These are phyloP conservation scores for Adrianichthys oophorus DNA, from an alignment of 2,797 vertebrate species.

Conservation along the genomic window DNA sequence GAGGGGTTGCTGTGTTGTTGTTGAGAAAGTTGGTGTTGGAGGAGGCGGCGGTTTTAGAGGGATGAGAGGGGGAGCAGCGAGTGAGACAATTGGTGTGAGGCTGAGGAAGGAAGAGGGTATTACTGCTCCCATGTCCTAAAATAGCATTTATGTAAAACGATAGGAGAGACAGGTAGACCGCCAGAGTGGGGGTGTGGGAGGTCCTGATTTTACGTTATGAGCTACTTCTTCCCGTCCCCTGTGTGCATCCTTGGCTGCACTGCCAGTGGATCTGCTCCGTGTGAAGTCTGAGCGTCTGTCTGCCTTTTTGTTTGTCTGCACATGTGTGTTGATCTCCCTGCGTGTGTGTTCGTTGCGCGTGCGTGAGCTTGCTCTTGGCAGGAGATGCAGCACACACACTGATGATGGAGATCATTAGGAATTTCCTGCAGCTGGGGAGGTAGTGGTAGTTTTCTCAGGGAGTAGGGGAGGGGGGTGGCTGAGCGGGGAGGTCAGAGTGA, in stretches of 20 bases:
- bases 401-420: constrained; percentile 98
- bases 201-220: constrained; percentile 50
- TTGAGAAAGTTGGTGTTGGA: constrained; percentile 36
- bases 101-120: constrained; percentile 58
- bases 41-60: constrained; percentile 54
- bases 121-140: constrained; percentile 74
- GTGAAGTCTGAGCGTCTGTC: constrained; percentile 64
- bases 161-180: constrained; percentile 46
- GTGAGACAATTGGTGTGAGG: constrained; percentile 34
- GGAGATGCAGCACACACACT: constrained; percentile 78
- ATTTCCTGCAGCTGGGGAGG: constrained; percentile 96
- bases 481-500: constrained; percentile 57
- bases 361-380: constrained; percentile 78
- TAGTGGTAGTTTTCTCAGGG: constrained; percentile 50
- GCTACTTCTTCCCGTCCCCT: constrained; percentile 51
- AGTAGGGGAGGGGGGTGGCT: constrained; percentile 53
- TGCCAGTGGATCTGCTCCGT: constrained; percentile 59
- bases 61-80: constrained; percentile 61
- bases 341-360: constrained; percentile 28
- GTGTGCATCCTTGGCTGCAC: constrained; percentile 62
- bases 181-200: constrained; percentile 41
- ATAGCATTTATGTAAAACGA: constrained; percentile 76
- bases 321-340: constrained; percentile 58
- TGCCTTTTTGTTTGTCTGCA: constrained; percentile 60
- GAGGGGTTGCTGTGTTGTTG: constrained; percentile 47